Percentiles rank a stretch among this genome's conserved stretches.
These are phyloP conservation scores for Volucella inflata DNA, from an alignment of 2,888 invertebrate species.

Conservation along the genomic window DNA sequence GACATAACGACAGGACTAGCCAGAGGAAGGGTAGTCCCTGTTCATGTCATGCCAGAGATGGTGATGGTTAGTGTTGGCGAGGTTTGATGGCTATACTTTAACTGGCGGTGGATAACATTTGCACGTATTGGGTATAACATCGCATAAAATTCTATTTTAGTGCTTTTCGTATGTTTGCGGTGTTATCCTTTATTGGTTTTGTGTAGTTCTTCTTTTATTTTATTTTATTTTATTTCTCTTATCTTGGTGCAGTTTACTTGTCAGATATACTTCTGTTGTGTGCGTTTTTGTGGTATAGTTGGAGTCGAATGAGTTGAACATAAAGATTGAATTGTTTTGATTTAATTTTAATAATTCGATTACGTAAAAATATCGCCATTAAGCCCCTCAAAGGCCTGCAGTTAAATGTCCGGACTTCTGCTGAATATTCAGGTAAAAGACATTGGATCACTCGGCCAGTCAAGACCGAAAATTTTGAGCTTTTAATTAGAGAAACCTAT, in stretches of 20 bases:
- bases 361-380: too few species aligned
- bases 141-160: conserved; percentile 60
- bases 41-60: neutral
- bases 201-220: conserved; percentile 37
- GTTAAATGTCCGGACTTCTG: too few species aligned
- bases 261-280: conserved; percentile 41
- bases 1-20: conserved; percentile 26
- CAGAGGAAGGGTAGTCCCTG: neutral
- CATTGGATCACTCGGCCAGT: too few species aligned
- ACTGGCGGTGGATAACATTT: conserved; percentile 59
- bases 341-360: too few species aligned
- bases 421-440: too few species aligned
- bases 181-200: conserved; percentile 57
- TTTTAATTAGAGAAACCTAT: too few species aligned
- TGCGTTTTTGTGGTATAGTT: neutral
- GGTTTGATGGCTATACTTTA: conserved; percentile 55
- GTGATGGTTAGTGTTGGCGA: conserved; percentile 44
- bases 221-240: too few species aligned
- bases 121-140: conserved; percentile 65
- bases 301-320: too few species aligned
- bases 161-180: conserved; percentile 56
- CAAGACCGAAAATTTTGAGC: too few species aligned
- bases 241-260: conserved; percentile 69
- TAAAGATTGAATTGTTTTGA: too few species aligned
- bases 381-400: too few species aligned